Conservation (phyloP, 1,140 invertebrate genomes). For the Ceratina calcarata region DNA sequence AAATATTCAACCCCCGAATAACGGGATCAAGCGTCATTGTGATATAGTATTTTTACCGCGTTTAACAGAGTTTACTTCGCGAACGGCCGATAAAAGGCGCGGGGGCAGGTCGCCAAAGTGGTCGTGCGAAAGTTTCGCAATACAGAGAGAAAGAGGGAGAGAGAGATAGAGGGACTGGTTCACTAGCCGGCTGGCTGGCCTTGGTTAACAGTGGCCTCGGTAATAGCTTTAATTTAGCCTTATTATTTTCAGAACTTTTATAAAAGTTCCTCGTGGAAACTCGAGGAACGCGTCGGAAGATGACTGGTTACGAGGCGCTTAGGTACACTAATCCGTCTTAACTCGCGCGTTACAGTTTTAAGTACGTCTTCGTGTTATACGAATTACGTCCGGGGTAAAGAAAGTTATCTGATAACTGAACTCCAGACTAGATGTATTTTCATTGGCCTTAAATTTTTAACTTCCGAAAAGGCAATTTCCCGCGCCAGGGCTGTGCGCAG, state of each 20-base stretch:
- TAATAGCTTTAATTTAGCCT: constrained; percentile 64
- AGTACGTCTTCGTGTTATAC: background rate
- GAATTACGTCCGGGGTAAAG: background rate
- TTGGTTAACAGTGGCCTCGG: constrained; percentile 48
- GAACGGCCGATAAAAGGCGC: constrained; percentile 44
- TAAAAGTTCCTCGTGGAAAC: constrained; percentile 38
- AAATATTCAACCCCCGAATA: constrained; percentile 43
- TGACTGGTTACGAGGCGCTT: constrained; percentile 25
- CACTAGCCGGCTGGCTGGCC: background rate
- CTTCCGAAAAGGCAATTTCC: background rate
- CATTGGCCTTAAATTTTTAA: constrained; percentile 37
- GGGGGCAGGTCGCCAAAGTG: background rate
- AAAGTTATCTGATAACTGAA: constrained; percentile 3
- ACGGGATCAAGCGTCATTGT: constrained; percentile 20
- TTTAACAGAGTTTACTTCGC: constrained; percentile 37
- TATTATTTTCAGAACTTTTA: constrained; percentile 64
- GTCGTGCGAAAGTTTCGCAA: constrained; percentile 53
- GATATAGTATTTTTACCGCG: constrained; percentile 28
- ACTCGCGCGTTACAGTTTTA: constrained; percentile 11
- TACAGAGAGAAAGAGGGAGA: background rate
- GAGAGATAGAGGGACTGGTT: too few relatives aligned
- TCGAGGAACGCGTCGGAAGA: background rate
- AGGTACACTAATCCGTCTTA: constrained; percentile 44
- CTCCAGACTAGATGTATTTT: background rate
- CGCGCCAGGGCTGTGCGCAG: too few relatives aligned